phyloP scores from a whole-genome alignment of 2,797 vertebrate genomes.

The Poeciliopsis infans region DNA sequence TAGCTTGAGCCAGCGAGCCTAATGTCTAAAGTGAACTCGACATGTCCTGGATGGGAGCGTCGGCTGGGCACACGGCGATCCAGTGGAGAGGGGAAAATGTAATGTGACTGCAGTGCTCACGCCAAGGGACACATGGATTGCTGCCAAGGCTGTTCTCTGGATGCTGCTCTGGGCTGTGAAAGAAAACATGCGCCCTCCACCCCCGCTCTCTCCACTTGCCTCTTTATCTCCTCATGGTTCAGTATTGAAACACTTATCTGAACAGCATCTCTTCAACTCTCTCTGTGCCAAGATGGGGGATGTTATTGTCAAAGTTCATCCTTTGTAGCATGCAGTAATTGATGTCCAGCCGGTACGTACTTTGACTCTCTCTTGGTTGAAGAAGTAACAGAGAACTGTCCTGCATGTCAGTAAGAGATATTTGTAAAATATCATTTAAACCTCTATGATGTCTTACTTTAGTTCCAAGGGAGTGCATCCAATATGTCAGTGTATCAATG shows the following conservation, averaged over 20 bases:
- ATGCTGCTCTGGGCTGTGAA: slow-evolving; percentile 56
- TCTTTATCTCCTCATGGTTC: slow-evolving; percentile 48
- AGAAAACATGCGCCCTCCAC: slow-evolving; percentile 48
- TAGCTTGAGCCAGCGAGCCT: slow-evolving; percentile 60
- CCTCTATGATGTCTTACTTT: slow-evolving; percentile 59
- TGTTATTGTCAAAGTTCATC: slow-evolving; percentile 68
- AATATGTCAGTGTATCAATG: slow-evolving; percentile 16
- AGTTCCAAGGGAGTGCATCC: slow-evolving; percentile 48
- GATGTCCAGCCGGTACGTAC: slow-evolving; percentile 45
- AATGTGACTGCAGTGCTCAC: slow-evolving; percentile 75
- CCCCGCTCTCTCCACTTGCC: slow-evolving; percentile 36
- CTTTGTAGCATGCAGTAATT: slow-evolving; percentile 59
- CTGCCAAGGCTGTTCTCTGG: slow-evolving; percentile 69
- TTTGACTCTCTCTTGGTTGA: slow-evolving; percentile 35
- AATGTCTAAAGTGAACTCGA: slow-evolving; percentile 71
- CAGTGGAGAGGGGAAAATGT: slow-evolving; percentile 66
- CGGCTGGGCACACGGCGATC: slow-evolving; percentile 67
- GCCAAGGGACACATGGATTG: slow-evolving; percentile 69
- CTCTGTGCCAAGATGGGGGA: slow-evolving; percentile 40
- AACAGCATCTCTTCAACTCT: slow-evolving; percentile 58
- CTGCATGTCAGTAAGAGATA: slow-evolving; percentile 55
- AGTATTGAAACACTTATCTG: slow-evolving; percentile 61
- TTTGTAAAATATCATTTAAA: slow-evolving; percentile 67
- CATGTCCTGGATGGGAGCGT: slow-evolving; percentile 70
- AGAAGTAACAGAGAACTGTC: slow-evolving; percentile 54